Evolutionary conservation across 2,888 invertebrate genomes (phyloP), one percentile per base, ranked within the genome.

Genomic region (Orchesella flavescens): DNA sequence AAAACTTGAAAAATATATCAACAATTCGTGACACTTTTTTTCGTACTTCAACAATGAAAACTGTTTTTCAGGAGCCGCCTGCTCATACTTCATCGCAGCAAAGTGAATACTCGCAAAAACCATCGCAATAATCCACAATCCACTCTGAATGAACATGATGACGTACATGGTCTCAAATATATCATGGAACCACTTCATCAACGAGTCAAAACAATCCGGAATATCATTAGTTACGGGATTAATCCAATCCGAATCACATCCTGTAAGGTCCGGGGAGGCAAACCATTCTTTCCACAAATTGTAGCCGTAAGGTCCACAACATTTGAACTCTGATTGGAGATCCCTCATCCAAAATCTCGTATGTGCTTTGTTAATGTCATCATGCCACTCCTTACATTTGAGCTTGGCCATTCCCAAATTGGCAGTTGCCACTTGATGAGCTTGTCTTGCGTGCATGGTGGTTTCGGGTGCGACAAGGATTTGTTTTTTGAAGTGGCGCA

Each of bases 251-350:
- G 55, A n/a, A n/a, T 69, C 57, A 24, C 68, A 61, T 15, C 63
- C 46, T 2, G 68, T 69, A 7, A 1, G 1, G 17, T 4, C 9
- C 4, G 21, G 5, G 10, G 66, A 12, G 5, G 46, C 19, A 59
- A 81, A 73, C 57, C 66, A 63, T 12, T n/a, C 15, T 24, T 66
- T 12, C 81, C 81, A 74, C 44, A 49, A n/a, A 5, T 81, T 46
- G n/a, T 57, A 74, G 0, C 81, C 81, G 63, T 66, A 66, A 57
- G 81, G 81, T 5, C 81, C 81, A 23, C 81, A 81, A 46, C 81
- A 81, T 59, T 74, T 66, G 57, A 66, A 81, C 61, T 81, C 57
- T 10, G 24, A 34, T 21, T 81, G 81, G 57, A 81, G 23, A 15
- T 65, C 49, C 10, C 3, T 59, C 81, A 81, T 81, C 81, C 81